Evolutionary conservation across 1,140 invertebrate species (phyloP).

Genomic region (Zaprionus vittiger): DNA sequence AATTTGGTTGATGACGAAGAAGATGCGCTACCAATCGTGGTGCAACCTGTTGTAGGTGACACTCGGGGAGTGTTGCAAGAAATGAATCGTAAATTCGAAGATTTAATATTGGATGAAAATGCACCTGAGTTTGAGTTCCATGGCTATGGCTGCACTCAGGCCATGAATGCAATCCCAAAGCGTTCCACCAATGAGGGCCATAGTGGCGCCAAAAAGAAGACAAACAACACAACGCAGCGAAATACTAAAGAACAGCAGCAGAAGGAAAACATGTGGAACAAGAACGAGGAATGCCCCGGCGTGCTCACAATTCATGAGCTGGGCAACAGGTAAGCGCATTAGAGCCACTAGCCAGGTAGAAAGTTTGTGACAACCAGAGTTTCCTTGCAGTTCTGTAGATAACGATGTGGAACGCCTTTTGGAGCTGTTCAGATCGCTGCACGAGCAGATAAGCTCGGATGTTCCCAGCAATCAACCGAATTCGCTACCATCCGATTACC

Average conservation of each 20-base stretch:
- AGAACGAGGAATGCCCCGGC: background rate
- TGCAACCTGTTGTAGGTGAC: background rate
- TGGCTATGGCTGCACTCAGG: slow-evolving; percentile 41
- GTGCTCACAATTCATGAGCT: background rate
- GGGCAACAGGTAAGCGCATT: background rate
- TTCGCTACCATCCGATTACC: slow-evolving; percentile 45
- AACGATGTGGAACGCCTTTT: slow-evolving; percentile 56
- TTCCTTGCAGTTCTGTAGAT: slow-evolving; percentile 28
- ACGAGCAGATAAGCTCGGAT: slow-evolving; percentile 51
- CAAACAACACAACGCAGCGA: background rate
- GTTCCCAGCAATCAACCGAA: slow-evolving; percentile 40
- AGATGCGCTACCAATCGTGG: background rate
- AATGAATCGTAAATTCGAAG: slow-evolving; percentile 34
- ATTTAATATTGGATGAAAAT: slow-evolving; percentile 25
- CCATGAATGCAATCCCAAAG: background rate
- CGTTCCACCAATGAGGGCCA: background rate
- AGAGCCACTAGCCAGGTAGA: background rate
- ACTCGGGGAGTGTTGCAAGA: slow-evolving; percentile 18
- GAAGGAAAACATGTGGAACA: slow-evolving; percentile 46
- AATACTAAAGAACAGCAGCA: slow-evolving; percentile 38
- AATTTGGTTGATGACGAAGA: slow-evolving; percentile 41
- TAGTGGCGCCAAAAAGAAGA: slow-evolving; percentile 32
- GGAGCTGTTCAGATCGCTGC: slow-evolving; percentile 59
- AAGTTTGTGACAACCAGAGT: background rate
- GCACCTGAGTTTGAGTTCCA: slow-evolving; percentile 53